Base-by-base conservation (phyloP, 2,888 invertebrate species). In the Drosophila meridiana region DNA sequence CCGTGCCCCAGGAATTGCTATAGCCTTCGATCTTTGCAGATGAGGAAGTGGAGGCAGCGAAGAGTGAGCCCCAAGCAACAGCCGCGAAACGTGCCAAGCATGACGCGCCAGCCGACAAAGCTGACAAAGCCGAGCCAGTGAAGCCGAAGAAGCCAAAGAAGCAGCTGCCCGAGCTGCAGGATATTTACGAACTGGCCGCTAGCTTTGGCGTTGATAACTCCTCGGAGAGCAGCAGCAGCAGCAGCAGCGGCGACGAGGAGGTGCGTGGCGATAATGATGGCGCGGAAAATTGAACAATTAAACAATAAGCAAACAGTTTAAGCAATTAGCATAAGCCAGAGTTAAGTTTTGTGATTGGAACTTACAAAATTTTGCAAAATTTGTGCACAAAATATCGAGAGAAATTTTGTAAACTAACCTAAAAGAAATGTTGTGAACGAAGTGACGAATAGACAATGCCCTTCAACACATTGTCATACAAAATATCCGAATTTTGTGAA, bases 11-110 rank as follows among this genome's bases (percentile, higher is more conserved):
- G 7, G n/a, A 7, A n/a, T n/a, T 13, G 7, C 42, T 47, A 14
- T 1, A 43, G 13, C 9, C 4, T 14, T 9, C 26, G 2, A 5
- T 9, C 20, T 5, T 61, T 69, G 4, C 67, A 91, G 91, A 90
- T 78, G 86, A 89, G 9, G 90, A 91, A 20, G 26, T 20, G 28
- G 47, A 47, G 9, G 28, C 6, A 6, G 28, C 28, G 9, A 11
- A 20, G 4, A 20, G 1, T 40, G 40, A 50, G 26, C 61, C 30
- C 0, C 9, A 34, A 5, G n/a, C 47, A 28, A 36, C 26, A 26
- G 20, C 52, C 47, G 40, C 42, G n/a, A 59, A 69, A 9, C 50
- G 55, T 13, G 5, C 20, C 58, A 65, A 67, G n/a, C 20, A 20
- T 20, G 20, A 20, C 20, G 20, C 20, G 26, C 4, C 13, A 26